A percentile compares a stretch with the other conserved stretches of the same genome.
These are phyloP conservation scores for Philhelius pedissequus DNA, from an alignment of 2,888 invertebrate species.

Conservation along the genomic window DNA sequence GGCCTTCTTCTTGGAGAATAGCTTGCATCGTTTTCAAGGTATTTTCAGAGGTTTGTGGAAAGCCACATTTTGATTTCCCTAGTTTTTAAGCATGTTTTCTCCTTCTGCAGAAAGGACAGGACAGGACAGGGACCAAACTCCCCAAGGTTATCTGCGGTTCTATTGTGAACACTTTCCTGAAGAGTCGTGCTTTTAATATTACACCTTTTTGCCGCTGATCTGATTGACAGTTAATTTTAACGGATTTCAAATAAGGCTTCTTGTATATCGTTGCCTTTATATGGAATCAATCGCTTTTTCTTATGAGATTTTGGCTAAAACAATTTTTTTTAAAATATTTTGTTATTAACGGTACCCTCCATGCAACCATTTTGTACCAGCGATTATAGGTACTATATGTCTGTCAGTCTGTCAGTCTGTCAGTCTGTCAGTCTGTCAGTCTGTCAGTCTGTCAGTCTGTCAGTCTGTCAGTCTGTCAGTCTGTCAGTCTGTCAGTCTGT, in stretches of 20 bases:
- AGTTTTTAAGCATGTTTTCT: background rate
- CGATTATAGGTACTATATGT: too few relatives aligned
- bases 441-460: too few relatives aligned
- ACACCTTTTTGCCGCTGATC: background rate
- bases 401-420: too few relatives aligned
- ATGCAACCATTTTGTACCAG: too few relatives aligned
- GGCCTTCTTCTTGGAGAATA: background rate
- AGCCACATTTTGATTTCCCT: background rate
- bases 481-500: too few relatives aligned
- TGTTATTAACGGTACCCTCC: too few relatives aligned
- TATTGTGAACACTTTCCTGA: background rate
- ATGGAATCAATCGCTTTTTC: too few relatives aligned
- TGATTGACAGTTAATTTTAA: background rate
- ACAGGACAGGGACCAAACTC: background rate
- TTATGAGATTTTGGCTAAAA: too few relatives aligned
- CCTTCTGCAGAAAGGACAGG: background rate
- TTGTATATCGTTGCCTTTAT: background rate
- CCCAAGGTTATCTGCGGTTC: background rate
- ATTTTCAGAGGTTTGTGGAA: background rate
- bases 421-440: too few relatives aligned
- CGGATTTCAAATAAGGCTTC: background rate
- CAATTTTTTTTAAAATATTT: too few relatives aligned
- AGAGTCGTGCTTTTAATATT: background rate
- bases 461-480: too few relatives aligned
- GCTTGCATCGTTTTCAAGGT: background rate